A percentile compares a stretch with the other conserved stretches of the same genome.
phyloP scores from a whole-genome alignment of 1,140 invertebrate genomes.

The Cylas formicarius region DNA sequence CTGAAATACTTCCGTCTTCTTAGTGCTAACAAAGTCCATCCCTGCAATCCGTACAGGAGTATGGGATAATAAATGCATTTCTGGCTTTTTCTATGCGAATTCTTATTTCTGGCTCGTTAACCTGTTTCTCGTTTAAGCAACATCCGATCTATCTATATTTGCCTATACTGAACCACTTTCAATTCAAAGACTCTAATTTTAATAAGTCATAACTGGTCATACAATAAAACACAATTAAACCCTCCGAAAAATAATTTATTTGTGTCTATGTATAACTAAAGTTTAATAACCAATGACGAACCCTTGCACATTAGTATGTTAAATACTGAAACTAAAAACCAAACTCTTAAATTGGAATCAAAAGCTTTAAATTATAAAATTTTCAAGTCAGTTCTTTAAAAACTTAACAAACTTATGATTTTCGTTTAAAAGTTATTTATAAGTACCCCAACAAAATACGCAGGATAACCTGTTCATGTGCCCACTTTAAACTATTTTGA shows the following conservation, averaged over 20 bases:
- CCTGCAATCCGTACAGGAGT: too few relatives aligned
- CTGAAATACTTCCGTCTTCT: too few relatives aligned
- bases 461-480: not conserved
- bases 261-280: not conserved
- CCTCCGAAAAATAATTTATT: too few relatives aligned
- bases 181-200: not conserved
- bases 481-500: slow-evolving; percentile 1
- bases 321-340: not conserved
- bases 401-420: too few relatives aligned
- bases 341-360: not conserved
- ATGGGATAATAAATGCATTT: too few relatives aligned
- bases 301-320: not conserved
- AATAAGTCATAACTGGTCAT: not conserved
- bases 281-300: not conserved
- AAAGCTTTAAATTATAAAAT: slow-evolving; percentile 1
- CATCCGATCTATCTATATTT: too few relatives aligned
- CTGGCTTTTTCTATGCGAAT: too few relatives aligned
- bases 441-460: not conserved
- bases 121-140: too few relatives aligned
- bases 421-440: not conserved
- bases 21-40: too few relatives aligned
- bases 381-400: too few relatives aligned
- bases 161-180: slow-evolving; percentile 4
- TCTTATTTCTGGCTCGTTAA: too few relatives aligned
- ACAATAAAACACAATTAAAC: not conserved